Evolutionary conservation across 30 jellyfish, hydroid and myxozoan species (phyloP).

Genomic region (Hydractinia echinata): DNA sequence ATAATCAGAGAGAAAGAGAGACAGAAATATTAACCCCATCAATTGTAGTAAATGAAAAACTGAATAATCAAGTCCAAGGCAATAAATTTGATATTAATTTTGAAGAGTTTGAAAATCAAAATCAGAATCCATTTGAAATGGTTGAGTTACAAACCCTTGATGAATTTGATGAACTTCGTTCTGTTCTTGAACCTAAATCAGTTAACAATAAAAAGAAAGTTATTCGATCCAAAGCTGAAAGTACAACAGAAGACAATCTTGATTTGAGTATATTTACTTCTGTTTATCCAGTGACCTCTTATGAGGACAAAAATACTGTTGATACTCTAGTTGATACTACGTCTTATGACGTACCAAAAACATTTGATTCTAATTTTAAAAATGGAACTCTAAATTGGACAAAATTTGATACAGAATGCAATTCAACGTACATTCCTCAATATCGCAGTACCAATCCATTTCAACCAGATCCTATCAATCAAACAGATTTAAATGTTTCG

Average conservation of each 20-base stretch:
- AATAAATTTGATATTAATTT: background rate
- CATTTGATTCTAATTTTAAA: background rate
- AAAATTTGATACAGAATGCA: background rate
- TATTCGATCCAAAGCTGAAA: background rate
- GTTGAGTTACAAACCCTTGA: constrained; percentile 84
- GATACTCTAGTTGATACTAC: background rate
- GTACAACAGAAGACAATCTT: constrained; percentile 28
- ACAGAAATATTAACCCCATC: background rate
- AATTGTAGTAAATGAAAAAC: background rate
- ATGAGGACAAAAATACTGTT: background rate
- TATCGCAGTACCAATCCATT: constrained; percentile 10
- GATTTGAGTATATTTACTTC: constrained; percentile 43
- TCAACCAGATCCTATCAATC: background rate
- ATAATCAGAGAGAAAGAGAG: background rate
- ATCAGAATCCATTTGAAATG: constrained; percentile 84
- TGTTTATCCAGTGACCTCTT: background rate
- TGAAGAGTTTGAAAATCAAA: constrained; percentile 70
- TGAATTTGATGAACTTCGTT: constrained; percentile 70
- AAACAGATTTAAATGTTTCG: background rate
- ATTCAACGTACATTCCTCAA: background rate
- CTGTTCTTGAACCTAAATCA: constrained; percentile 77
- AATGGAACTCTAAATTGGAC: constrained; percentile 24
- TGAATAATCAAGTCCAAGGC: background rate
- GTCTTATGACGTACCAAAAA: background rate
- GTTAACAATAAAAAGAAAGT: background rate